phyloP scores from a whole-genome alignment of 2,888 invertebrate genomes.

The Latrodectus hesperus region DNA sequence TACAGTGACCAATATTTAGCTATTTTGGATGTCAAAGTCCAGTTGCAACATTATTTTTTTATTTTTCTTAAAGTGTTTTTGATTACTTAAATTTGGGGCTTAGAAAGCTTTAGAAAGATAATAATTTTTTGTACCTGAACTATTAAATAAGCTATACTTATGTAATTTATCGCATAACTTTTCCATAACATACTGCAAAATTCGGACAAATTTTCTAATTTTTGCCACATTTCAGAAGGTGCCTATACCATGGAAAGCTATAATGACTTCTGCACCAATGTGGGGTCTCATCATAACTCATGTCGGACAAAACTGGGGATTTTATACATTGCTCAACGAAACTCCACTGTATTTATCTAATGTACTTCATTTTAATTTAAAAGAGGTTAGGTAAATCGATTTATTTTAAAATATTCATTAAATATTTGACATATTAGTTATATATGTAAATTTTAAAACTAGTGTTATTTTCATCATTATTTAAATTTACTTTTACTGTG shows the following conservation, averaged over 20 bases:
- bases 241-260: slow-evolving; percentile 87
- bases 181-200: neutral
- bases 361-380: slow-evolving; percentile 87
- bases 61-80: neutral
- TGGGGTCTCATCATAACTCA: slow-evolving; percentile 90
- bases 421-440: too few species aligned
- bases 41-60: too few species aligned
- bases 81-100: neutral
- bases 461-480: too few species aligned
- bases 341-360: slow-evolving; percentile 89
- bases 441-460: too few species aligned
- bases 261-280: slow-evolving; percentile 84
- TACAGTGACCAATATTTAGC: too few species aligned
- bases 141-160: neutral
- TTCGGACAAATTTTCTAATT: neutral
- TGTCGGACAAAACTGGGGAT: slow-evolving; percentile 92
- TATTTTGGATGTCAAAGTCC: too few species aligned
- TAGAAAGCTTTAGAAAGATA: neutral
- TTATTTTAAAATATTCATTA: too few species aligned
- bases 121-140: neutral
- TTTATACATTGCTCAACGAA: slow-evolving; percentile 88
- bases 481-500: too few species aligned
- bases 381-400: slow-evolving; percentile 79
- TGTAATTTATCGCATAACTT: neutral
- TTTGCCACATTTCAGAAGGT: slow-evolving; percentile 81